Evolutionary conservation across 2,797 vertebrate species (phyloP), one percentile per base, ranked within the genome.

Genomic region (Cuniculus paca): DNA sequence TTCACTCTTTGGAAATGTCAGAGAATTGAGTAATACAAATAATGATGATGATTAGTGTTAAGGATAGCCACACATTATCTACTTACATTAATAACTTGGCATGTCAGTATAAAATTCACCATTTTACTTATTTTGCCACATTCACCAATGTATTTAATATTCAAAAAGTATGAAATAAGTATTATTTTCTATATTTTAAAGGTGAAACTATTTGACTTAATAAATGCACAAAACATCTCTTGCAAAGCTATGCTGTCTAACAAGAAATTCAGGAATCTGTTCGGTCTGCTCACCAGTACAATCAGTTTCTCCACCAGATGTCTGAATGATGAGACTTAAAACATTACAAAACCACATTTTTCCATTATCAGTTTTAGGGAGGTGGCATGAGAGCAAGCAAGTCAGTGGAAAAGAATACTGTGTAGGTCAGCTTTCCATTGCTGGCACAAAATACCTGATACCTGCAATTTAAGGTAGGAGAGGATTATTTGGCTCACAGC

Each of bases 21-120:
- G 70, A 77, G 42, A 10, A 6, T 39, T 36, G 19, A 26, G 16
- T 7, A 17, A 52, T 14, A 9, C 19, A 45, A 60, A 39, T 7
- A 6, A 56, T 17, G 45, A 0, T 48, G 52, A 61, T 16, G 19
- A 26, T 7, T 9, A 28, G 22, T 9, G 36, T 5, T 34, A 54
- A 54, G 28, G 2, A 17, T 14, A 56, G 45, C 20, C 34, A 50
- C 0, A 0, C 0, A 8, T n/a, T 80, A 20, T 45, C 22, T 36
- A 22, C 17, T 54, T 28, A 48, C 9, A 52, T 34, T 11, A 10
- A 39, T 12, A 24, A 10, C 1, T 39, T n/a, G 20, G 36, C n/a
- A 58, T 2, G 13, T 0, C 6, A 48, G 19, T 17, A 17, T 2
- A 39, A 81, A 80, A 34, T 9, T 78, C 1, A 54, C 17, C 26